These are phyloP conservation scores for Phasia obesa DNA, from an alignment of 2,888 invertebrate genomes.

Conservation along the genomic window DNA sequence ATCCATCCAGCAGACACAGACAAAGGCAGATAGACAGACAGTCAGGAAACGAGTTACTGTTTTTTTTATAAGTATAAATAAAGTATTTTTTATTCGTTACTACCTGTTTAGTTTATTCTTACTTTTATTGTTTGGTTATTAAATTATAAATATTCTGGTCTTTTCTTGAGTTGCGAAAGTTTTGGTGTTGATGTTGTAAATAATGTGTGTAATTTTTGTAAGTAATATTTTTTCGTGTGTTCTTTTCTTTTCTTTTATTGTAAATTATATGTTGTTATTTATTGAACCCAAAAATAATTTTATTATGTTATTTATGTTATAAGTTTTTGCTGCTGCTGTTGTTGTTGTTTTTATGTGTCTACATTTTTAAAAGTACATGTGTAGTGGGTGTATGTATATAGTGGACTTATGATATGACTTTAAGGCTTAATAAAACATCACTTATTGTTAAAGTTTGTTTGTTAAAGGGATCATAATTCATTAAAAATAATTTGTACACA, in stretches of 20 bases:
- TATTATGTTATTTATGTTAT: not conserved
- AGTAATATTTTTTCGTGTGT: not conserved
- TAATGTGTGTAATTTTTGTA: constrained; percentile 48
- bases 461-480: constrained; percentile 53
- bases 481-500: constrained; percentile 31
- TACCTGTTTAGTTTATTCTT: too few species aligned
- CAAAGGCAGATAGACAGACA: too few species aligned
- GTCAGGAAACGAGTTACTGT: too few species aligned
- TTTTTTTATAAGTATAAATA: too few species aligned
- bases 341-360: not conserved
- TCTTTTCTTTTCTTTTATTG: not conserved
- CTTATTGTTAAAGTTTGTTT: constrained; percentile 46
- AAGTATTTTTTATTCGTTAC: too few species aligned
- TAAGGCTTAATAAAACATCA: constrained; percentile 39
- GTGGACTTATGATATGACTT: constrained; percentile 21
- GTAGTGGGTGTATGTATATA: not conserved
- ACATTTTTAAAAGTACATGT: not conserved
- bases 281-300: not conserved
- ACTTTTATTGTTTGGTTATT: too few species aligned
- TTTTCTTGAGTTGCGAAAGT: not conserved
- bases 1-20: too few species aligned
- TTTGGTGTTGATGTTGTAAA: constrained; percentile 55
- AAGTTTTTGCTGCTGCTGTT: not conserved
- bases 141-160: too few species aligned
- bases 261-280: constrained; percentile 39